phyloP scores from a whole-genome alignment of 1,140 invertebrate genomes.

The Nephila pilipes region DNA sequence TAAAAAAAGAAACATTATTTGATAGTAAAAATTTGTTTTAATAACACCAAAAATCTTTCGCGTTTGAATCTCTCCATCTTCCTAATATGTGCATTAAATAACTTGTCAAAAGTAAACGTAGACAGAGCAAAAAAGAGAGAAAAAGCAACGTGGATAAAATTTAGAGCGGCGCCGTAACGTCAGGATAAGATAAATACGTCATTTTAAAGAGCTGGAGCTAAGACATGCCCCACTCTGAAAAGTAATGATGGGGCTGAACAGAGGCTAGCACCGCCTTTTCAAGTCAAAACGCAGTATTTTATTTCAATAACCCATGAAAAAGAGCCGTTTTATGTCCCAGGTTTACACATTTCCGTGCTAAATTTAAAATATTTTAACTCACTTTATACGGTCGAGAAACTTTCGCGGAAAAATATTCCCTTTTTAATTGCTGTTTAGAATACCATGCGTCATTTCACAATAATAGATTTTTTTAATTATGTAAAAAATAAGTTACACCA shows the following conservation, averaged over 20 bases:
- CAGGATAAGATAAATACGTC: constrained; percentile 12
- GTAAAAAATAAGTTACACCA: no score
- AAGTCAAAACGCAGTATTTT: not conserved
- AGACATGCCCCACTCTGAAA: not conserved
- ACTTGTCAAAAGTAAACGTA: not conserved
- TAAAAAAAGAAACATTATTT: no score
- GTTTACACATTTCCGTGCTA: no score
- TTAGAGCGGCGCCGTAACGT: not conserved
- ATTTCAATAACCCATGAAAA: not conserved
- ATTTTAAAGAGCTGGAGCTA: not conserved
- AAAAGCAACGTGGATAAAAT: not conserved
- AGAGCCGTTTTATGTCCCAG: no score
- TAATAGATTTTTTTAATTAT: no score
- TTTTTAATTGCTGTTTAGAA: no score
- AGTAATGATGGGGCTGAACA: constrained; percentile 8
- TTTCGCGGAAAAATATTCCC: no score
- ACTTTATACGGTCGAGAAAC: no score
- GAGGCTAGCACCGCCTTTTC: not conserved
- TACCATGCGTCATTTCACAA: no score
- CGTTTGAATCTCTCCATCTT: not conserved
- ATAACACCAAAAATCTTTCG: not conserved
- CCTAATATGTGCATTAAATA: not conserved
- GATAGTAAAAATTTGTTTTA: no score
- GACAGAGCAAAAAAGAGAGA: not conserved
- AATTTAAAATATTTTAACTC: no score